Base-by-base conservation (phyloP, 2,888 invertebrate species). In the Hirtodrosophila duncani region DNA sequence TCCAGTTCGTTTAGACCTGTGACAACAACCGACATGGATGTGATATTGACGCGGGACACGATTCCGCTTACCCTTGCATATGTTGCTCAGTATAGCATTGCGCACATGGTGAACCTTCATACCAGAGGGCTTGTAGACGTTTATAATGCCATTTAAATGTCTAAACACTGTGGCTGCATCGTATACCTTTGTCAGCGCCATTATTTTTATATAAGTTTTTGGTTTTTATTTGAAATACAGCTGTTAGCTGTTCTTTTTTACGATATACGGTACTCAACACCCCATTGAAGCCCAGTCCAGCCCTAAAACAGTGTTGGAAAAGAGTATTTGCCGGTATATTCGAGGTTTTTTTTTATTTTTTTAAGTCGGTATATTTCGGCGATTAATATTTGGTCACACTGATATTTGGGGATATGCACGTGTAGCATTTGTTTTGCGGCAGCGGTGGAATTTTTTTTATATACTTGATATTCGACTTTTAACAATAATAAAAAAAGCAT, bases 61-160 rank as follows among this genome's bases (percentile, higher is more conserved):
- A 2, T n/a, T 13, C 11, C 0, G 9, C 84, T 88, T 88, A 94
- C 94, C 94, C 89, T 88, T 87, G 79, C 91, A 91, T 49, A 94
- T 82, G 82, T 92, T 92, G 24, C 87, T 83, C 55, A 90, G 85
- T 30, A 94, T 85, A 2, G 89, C 89, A 36, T 88, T 87, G 69
- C 90, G 89, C 0, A 92, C 87, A 74, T 88, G 88, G 11, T 80
- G 80, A 0, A 90, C 85, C 27, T 89, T 86, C 21, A 91, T 87
- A 39, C 90, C 90, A 0, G 91, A 84, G 8, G 95, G 94, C 85
- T 96, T 96, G 71, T 93, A 95, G 8, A 95, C 87, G 85, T 93
- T 93, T 53, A 94, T 87, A 4, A 95, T 80, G 16, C 96, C 95
- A 85, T 92, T 92, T 39, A 96, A 83, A 17, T 88, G 83, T 67